These are phyloP conservation scores for Colius striatus DNA, from an alignment of 2,113 vertebrate species.

Conservation along the genomic window DNA sequence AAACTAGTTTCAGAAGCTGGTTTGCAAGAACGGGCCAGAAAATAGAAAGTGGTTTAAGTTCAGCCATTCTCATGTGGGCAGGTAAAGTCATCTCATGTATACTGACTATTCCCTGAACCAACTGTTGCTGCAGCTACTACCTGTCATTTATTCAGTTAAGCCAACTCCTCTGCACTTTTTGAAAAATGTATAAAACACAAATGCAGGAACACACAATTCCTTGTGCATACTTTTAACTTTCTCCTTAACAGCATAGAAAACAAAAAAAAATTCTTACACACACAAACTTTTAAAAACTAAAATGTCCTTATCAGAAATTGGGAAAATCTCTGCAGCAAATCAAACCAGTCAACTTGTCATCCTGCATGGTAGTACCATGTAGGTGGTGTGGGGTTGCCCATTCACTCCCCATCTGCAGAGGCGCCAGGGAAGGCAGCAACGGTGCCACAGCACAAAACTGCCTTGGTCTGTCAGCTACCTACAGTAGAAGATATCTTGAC, in stretches of 20 bases:
- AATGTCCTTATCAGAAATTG: neutral
- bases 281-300: neutral
- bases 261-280: neutral
- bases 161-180: neutral
- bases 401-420: neutral
- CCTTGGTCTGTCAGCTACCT: too few species aligned
- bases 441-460: rapidly evolving
- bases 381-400: rapidly evolving
- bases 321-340: neutral
- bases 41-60: neutral
- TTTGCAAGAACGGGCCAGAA: neutral
- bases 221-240: neutral
- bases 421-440: rapidly evolving
- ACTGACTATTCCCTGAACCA: neutral
- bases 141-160: neutral
- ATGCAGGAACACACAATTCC: neutral
- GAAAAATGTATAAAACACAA: neutral
- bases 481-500: rapidly evolving
- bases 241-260: neutral
- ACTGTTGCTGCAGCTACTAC: neutral
- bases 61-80: neutral
- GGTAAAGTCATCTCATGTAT: neutral
- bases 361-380: rapidly evolving
- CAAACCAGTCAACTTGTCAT: rapidly evolving
- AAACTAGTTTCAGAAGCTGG: neutral